Conservation (phyloP, 1,140 invertebrate genomes). For the Leucophenga varia region DNA sequence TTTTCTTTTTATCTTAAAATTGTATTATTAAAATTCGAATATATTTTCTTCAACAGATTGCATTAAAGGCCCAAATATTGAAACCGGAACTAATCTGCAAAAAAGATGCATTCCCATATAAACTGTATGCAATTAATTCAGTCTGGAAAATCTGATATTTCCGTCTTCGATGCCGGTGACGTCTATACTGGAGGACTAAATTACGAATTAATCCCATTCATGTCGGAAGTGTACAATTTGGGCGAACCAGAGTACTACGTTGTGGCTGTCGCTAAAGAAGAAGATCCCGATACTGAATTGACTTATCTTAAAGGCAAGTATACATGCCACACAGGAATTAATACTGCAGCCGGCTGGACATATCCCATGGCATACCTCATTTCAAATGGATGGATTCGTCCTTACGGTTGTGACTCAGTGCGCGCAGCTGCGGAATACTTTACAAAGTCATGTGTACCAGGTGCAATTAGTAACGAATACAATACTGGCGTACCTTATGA, state of each 20-base stretch:
- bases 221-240: conserved; percentile 87
- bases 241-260: conserved; percentile 87
- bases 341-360: conserved; percentile 92
- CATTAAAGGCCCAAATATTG: conserved; percentile 81
- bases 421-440: conserved; percentile 91
- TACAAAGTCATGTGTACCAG: conserved; percentile 86
- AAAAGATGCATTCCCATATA: conserved; percentile 79
- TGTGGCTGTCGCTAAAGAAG: conserved; percentile 89
- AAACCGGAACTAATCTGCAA: conserved; percentile 88
- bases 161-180: conserved; percentile 89
- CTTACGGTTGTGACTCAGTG: conserved; percentile 87
- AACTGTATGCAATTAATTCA: conserved; percentile 86
- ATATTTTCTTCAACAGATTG: conserved; percentile 67
- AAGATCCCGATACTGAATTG: conserved; percentile 81
- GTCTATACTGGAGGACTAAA: conserved; percentile 86
- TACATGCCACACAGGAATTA: conserved; percentile 91
- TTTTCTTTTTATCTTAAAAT: background rate
- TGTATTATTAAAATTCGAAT: background rate
- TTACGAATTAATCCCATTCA: conserved; percentile 80
- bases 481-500: conserved; percentile 80
- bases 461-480: conserved; percentile 81
- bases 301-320: conserved; percentile 86
- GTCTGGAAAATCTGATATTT: conserved; percentile 80
- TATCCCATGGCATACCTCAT: conserved; percentile 91
- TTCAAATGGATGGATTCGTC: conserved; percentile 89